Evolutionary conservation across 1,140 invertebrate genomes (phyloP), one percentile per base, ranked within the genome.

Genomic region (Panagrolaimus sp.): DNA sequence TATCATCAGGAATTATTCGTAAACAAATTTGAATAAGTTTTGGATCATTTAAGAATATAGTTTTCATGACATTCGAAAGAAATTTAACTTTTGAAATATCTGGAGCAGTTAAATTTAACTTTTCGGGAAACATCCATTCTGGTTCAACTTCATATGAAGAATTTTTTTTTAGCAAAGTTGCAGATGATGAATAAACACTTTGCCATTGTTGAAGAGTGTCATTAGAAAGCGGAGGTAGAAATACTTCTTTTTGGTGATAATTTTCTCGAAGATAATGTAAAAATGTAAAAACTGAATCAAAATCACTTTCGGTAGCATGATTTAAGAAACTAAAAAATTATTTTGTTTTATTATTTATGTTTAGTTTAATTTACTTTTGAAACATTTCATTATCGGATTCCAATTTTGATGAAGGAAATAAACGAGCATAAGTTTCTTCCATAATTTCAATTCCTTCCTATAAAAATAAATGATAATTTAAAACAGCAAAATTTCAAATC

Each of bases 221-320:
- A 58, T 58, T 26, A 2, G 52, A 26, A 21, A 58, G 14, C 14
- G 52, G 52, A 10, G 52, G 52, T n/a, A 58, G 17, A 58, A 58
- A 58, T n/a, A 21, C 28, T 28, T 58, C 52, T 26, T 58, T 58
- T 58, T 58, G 52, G 17, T 10, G 52, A 58, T n/a, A 58, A 24
- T 58, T 58, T 21, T 58, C 52, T 58, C 28, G 21, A 21, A 58
- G 21, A n/a, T 58, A 28, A 58, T 58, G 52, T 21, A 58, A 28
- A 58, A 58, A 58, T 12, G 28, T 28, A 28, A 28, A 26, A 28
- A 58, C 52, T 21, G 28, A 58, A 26, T 21, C 21, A 58, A 58
- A 12, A 12, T 58, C 52, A 12, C 21, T 21, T 58, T 58, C 52
- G 4, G 21, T 10, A 26, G 52, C 52, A 24, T 58, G 14, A 26